Evolutionary conservation across 35 echinoderm and acorn worm genomes (phyloP).

Genomic region (Hemicentrotus pulcherrimus): DNA sequence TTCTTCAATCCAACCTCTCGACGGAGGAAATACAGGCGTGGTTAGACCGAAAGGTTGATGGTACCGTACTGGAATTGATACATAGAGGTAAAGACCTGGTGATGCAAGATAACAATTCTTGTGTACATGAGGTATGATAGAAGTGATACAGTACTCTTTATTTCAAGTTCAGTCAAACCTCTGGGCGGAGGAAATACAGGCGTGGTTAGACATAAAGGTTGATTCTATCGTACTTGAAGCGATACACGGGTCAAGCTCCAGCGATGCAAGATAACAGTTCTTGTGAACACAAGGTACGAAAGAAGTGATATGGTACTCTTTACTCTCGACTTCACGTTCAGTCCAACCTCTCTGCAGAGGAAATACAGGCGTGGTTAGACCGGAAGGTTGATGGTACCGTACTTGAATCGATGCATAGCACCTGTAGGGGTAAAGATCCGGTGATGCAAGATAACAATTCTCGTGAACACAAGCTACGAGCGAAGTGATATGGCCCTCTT

Average conservation of each 20-base stretch:
- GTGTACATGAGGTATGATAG: neutral
- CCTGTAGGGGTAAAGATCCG: neutral
- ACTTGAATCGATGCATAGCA: neutral
- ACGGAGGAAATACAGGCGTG: constrained; percentile 31
- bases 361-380: constrained; percentile 42
- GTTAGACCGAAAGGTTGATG: constrained; percentile 27
- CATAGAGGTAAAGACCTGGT: constrained; percentile 25
- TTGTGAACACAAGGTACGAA: neutral
- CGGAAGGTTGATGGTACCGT: neutral
- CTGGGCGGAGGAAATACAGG: neutral
- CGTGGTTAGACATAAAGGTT: constrained; percentile 27
- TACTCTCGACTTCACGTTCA: too few relatives aligned
- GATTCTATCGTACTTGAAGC: neutral
- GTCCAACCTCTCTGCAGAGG: neutral
- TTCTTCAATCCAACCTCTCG: constrained; percentile 10
- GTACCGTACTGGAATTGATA: neutral
- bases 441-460: neutral
- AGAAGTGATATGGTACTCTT: neutral
- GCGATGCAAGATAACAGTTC: neutral
- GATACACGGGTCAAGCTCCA: neutral
- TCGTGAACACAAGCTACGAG: neutral
- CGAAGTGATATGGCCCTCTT: neutral
- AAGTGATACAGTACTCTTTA: neutral
- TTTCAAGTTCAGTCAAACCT: constrained; percentile 22
- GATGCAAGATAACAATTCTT: neutral